phyloP scores from a whole-genome alignment of 2,888 invertebrate genomes.

The Ferrisia virgata region DNA sequence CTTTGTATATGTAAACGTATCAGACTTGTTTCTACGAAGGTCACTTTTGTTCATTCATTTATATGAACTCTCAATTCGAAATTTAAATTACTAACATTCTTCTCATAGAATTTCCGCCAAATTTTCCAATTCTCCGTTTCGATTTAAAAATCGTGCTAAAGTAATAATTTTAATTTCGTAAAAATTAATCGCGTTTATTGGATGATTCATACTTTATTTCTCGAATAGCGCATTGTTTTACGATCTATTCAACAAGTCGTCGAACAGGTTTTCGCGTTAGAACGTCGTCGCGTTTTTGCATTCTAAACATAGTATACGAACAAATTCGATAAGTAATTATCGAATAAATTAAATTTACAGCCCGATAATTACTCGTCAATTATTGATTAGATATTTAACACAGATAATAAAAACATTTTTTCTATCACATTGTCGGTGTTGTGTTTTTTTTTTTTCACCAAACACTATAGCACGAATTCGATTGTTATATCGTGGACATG shows the following conservation, averaged over 20 bases:
- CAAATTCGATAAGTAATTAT: neutral
- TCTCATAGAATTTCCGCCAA: neutral
- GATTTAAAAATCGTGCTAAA: neutral
- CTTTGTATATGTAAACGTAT: too few relatives aligned
- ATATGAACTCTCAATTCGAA: neutral
- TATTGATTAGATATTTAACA: neutral
- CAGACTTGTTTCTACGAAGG: neutral
- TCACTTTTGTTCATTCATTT: neutral
- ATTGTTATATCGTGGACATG: neutral
- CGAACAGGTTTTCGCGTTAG: neutral
- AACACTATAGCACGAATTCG: neutral
- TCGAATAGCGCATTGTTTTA: neutral
- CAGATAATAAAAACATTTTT: neutral
- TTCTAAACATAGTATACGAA: neutral
- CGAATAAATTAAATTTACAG: neutral
- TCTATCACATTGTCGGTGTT: neutral
- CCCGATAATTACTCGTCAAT: neutral
- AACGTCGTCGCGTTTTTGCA: neutral
- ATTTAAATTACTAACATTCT: neutral
- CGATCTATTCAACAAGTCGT: slow-evolving; percentile 5
- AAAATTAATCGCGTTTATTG: neutral
- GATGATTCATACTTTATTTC: neutral
- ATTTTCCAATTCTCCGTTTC: neutral
- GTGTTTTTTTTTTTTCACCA: neutral
- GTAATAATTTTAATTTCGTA: neutral